Conservation (phyloP, 2,888 invertebrate genomes). For the Zootermopsis nevadensis region DNA sequence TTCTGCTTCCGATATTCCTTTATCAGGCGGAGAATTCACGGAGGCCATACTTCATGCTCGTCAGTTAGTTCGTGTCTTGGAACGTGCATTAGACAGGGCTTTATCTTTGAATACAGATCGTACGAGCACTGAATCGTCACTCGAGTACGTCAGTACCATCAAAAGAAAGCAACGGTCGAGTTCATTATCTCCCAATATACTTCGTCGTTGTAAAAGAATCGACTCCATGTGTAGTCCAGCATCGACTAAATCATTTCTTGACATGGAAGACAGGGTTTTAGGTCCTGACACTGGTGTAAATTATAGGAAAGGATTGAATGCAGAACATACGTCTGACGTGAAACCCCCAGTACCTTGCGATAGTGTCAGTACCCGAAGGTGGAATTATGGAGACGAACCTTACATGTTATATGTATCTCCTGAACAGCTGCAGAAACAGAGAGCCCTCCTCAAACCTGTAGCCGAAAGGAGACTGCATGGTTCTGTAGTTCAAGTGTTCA, state of each 20-base stretch:
- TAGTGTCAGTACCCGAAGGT: not conserved
- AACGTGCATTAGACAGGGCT: conserved; percentile 37
- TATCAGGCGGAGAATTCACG: conserved; percentile 44
- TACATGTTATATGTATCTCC: conserved; percentile 42
- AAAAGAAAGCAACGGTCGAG: not conserved
- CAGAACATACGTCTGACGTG: not conserved
- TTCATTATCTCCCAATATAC: conserved; percentile 23
- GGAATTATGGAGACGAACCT: conserved; percentile 35
- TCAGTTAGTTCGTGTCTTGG: conserved; percentile 46
- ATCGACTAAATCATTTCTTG: too few relatives aligned
- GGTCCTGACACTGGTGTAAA: not conserved
- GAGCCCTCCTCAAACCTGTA: conserved; percentile 44
- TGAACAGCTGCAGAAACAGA: conserved; percentile 46
- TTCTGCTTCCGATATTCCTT: conserved; percentile 28
- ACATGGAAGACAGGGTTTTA: not conserved
- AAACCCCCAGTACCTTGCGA: not conserved
- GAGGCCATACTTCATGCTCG: conserved; percentile 49
- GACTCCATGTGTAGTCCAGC: not conserved
- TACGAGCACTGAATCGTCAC: not conserved
- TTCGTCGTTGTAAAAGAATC: not conserved
- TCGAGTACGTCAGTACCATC: not conserved
- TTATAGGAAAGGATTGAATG: not conserved
- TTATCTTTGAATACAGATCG: not conserved
- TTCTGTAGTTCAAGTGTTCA: not conserved
- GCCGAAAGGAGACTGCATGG: not conserved